Evolutionary conservation across 2,797 vertebrate genomes (phyloP).

Genomic region (Apogon talboti): DNA sequence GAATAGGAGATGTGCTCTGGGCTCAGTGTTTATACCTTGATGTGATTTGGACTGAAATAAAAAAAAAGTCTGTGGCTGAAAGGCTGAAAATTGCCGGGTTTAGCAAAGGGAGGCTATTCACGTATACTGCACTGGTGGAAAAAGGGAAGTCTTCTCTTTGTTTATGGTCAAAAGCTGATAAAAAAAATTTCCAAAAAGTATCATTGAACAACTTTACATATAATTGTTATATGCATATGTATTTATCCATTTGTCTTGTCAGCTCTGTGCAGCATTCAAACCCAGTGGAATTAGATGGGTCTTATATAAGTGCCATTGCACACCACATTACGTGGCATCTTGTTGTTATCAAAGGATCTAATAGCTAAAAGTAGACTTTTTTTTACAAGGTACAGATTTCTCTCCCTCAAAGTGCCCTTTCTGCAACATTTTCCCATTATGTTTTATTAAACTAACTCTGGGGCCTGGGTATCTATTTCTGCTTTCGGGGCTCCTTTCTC

Average conservation of each 20-base stretch:
- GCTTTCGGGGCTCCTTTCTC: conserved; percentile 71
- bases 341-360: conserved; percentile 35
- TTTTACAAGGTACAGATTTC: conserved; percentile 67
- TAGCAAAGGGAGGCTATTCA: conserved; percentile 54
- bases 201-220: conserved; percentile 30
- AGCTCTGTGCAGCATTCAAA: conserved; percentile 34
- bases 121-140: conserved; percentile 46
- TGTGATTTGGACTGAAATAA: conserved; percentile 82
- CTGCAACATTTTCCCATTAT: conserved; percentile 79
- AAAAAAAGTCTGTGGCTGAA: conserved; percentile 61
- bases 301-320: conserved; percentile 31
- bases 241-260: conserved; percentile 38
- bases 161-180: conserved; percentile 43
- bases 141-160: conserved; percentile 36
- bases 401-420: conserved; percentile 59
- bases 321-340: conserved; percentile 30
- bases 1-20: conserved; percentile 79
- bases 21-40: conserved; percentile 83
- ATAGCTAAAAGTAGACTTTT: conserved; percentile 44
- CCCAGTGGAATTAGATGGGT: conserved; percentile 23
- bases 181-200: conserved; percentile 44
- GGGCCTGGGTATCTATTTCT: conserved; percentile 73
- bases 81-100: conserved; percentile 69
- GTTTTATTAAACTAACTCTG: conserved; percentile 82
- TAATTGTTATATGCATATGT: conserved; percentile 8